Evolutionary conservation across 2,113 vertebrate species (phyloP), one percentile per base, ranked within the genome.

Genomic region (Aix galericulata): DNA sequence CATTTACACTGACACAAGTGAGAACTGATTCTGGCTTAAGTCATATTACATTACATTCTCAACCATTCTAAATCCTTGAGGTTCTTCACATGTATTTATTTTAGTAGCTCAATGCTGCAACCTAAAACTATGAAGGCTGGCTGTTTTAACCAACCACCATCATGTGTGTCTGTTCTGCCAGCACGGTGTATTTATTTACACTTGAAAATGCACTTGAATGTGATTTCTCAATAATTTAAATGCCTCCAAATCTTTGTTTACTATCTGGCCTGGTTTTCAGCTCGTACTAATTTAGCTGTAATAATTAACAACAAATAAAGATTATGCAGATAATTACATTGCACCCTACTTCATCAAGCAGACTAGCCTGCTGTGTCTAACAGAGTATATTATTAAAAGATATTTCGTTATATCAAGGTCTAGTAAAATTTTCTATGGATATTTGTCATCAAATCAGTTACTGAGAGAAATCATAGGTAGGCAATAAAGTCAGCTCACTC

Each of bases 401-500:
- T 67, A 71, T 86, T 93, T 74, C 71, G 64, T 62, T 68, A 11
- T 53, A 46, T 46, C 64, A 68, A 53, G 42, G 38, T 63, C 53
- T 78, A 82, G 15, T 72, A 50, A 97, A 91, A 91, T 34, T 80
- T 90, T 91, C 67, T 88, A 8, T 76, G 74, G 53, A 44, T 80
- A 69, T 85, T 94, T 88, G 50, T 63, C 46, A 48, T 58, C 44
- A 72, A 68, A 68, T 81, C 60, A 66, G 80, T 11, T 72, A 42
- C 55, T 11, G 2, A 75, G 38, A 84, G 20, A 32, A 76, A 79
- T 82, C 32, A n/a, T 4, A 83, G 17, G n/a, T 23, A 77, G 26
- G 62, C 55, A 86, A 72, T 92, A 85, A 91, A 88, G 46, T 84
- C 96, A 90, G 42, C 79, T 97, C 66, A 89, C 23, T 88, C 42